phyloP scores from a whole-genome alignment of 2,113 vertebrate genomes.

The Hemiscyllium ocellatum region DNA sequence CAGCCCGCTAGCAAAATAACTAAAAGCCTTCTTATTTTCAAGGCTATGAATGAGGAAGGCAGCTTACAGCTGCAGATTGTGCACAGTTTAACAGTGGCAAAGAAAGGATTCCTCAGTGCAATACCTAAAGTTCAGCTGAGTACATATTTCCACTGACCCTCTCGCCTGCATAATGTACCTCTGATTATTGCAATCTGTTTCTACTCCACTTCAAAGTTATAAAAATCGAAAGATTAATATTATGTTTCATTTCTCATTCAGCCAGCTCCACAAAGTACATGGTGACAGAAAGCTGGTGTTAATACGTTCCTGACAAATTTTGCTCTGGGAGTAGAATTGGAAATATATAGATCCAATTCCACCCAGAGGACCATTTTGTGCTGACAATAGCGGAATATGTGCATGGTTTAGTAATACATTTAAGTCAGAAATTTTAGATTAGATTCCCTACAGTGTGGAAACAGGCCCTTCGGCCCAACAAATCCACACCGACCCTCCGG shows the following conservation, averaged over 20 bases:
- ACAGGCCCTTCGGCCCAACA: too few species aligned
- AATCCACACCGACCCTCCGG: too few species aligned
- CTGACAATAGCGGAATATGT: slow-evolving; percentile 47
- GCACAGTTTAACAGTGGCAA: not conserved
- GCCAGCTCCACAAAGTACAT: not conserved
- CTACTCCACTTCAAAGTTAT: not conserved
- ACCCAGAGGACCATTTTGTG: slow-evolving; percentile 44
- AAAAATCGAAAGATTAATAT: not conserved
- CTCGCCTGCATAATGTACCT: not conserved
- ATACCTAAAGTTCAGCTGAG: not conserved
- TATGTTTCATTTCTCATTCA: slow-evolving; percentile 11
- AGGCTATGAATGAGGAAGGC: slow-evolving; percentile 25
- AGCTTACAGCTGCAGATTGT: slow-evolving; percentile 4
- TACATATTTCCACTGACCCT: slow-evolving; percentile 4
- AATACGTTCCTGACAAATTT: not conserved
- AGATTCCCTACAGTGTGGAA: too few species aligned
- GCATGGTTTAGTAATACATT: slow-evolving; percentile 45
- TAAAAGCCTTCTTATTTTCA: slow-evolving; percentile 14
- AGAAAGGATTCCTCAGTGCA: not conserved
- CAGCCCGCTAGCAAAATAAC: not conserved
- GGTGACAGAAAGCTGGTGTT: slow-evolving; percentile 21
- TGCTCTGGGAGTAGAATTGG: not conserved
- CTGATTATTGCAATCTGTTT: not conserved
- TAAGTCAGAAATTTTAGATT: slow-evolving; percentile 39
- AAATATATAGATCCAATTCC: slow-evolving; percentile 36